These are phyloP conservation scores for Calliphora vomitoria DNA, from an alignment of 2,888 invertebrate genomes.

Conservation along the genomic window DNA sequence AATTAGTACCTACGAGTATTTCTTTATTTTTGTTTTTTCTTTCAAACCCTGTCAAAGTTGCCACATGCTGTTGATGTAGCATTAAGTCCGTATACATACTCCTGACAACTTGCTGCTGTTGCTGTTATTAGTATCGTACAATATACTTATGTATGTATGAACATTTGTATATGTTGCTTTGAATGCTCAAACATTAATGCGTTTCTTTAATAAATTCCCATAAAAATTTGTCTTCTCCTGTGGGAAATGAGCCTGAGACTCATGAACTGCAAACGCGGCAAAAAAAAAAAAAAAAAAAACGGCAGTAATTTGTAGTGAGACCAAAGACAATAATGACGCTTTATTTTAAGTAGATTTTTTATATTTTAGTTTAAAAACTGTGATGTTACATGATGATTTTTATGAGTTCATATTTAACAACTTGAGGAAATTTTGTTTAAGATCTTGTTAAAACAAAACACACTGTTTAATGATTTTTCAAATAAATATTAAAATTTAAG, in stretches of 20 bases:
- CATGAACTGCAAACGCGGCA: neutral
- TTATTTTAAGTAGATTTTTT: slow-evolving; percentile 19
- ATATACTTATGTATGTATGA: slow-evolving; percentile 2
- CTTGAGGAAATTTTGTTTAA: slow-evolving; percentile 65
- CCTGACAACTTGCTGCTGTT: slow-evolving; percentile 52
- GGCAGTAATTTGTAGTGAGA: slow-evolving; percentile 21
- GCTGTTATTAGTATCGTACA: slow-evolving; percentile 22
- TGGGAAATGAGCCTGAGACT: slow-evolving; percentile 59
- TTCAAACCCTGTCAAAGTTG: slow-evolving; percentile 57
- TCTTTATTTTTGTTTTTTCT: neutral
- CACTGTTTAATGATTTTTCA: neutral
- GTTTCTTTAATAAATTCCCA: slow-evolving; percentile 82
- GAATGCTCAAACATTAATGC: slow-evolving; percentile 75
- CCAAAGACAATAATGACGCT: neutral
- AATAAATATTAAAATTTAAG: neutral
- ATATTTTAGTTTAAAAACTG: neutral
- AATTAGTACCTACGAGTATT: neutral
- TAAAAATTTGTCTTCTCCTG: slow-evolving; percentile 77
- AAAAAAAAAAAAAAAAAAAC: neutral
- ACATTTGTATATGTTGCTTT: neutral
- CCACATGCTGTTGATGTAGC: slow-evolving; percentile 69
- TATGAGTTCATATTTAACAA: slow-evolving; percentile 81
- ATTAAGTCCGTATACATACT: slow-evolving; percentile 30
- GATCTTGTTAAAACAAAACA: neutral
- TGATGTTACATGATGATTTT: slow-evolving; percentile 70